Conservation (phyloP, 2,888 invertebrate genomes). For the Perizoma flavofasciatum region DNA sequence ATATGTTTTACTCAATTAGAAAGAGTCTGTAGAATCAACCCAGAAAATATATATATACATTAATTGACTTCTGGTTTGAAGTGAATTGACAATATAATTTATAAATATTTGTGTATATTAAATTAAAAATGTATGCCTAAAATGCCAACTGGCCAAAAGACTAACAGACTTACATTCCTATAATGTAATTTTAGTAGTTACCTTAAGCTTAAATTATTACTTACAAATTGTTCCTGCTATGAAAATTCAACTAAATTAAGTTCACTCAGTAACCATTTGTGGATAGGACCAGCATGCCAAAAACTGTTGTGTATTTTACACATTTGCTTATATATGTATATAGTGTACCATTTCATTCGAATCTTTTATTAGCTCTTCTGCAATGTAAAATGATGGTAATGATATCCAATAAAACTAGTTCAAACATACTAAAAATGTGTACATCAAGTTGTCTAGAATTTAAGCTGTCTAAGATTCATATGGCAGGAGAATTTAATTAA, state of each 20-base stretch:
- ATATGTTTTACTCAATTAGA: slow-evolving; percentile 14
- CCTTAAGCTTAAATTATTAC: neutral
- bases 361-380: no score
- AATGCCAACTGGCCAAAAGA: slow-evolving; percentile 15
- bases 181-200: slow-evolving; percentile 1
- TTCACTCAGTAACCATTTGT: no score
- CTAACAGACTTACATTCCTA: slow-evolving; percentile 22
- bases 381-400: no score
- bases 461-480: slow-evolving; percentile 23
- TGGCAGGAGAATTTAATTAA: slow-evolving; percentile 16
- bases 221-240: neutral
- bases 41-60: slow-evolving; percentile 20
- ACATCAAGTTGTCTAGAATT: slow-evolving; percentile 17
- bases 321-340: neutral
- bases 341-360: no score
- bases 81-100: slow-evolving; percentile 52
- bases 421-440: neutral
- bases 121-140: slow-evolving; percentile 19
- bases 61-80: slow-evolving; percentile 37
- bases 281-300: no score
- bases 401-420: no score
- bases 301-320: neutral
- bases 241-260: neutral
- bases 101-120: slow-evolving; percentile 29
- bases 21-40: slow-evolving; percentile 12